A percentile compares a stretch with the other conserved stretches of the same genome.
Evolutionary conservation across 2,113 vertebrate species (phyloP).

Genomic region (Zeus faber): DNA sequence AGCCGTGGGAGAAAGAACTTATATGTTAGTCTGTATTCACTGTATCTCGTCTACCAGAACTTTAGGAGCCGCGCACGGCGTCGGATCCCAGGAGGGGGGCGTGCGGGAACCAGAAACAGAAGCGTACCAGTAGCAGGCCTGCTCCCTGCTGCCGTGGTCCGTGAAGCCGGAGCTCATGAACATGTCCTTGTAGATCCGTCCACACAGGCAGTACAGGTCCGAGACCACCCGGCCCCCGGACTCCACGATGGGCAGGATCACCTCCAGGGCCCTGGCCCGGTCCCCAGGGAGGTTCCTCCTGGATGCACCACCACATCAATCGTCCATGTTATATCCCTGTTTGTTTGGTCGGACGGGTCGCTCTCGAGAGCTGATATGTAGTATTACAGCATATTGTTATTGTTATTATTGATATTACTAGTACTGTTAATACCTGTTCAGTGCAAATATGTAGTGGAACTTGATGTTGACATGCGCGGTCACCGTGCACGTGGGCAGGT

Average conservation of each 20-base stretch:
- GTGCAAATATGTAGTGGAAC: constrained; percentile 90
- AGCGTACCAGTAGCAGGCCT: constrained; percentile 81
- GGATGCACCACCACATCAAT: neutral
- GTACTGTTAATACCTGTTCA: constrained; percentile 90
- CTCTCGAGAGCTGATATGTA: no score
- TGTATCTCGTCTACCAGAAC: no score
- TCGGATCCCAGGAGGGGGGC: no score
- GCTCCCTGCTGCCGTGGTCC: constrained; percentile 73
- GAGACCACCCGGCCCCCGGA: constrained; percentile 68
- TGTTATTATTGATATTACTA: no score
- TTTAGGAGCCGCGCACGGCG: no score
- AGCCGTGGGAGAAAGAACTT: no score
- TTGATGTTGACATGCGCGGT: constrained; percentile 82
- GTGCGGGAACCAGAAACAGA: no score
- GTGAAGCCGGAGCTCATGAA: constrained; percentile 83
- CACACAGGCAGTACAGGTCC: constrained; percentile 87
- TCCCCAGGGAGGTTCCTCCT: constrained; percentile 86
- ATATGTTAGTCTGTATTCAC: no score
- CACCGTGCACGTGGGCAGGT: constrained; percentile 81
- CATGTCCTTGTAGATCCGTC: constrained; percentile 91
- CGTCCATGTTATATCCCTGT: no score
- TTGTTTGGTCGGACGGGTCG: no score
- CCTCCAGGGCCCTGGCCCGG: constrained; percentile 79
- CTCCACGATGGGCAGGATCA: constrained; percentile 80
- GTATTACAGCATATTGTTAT: no score